phyloP scores from a whole-genome alignment of 2,113 vertebrate species.

The Cyphomyrus plagiostoma region DNA sequence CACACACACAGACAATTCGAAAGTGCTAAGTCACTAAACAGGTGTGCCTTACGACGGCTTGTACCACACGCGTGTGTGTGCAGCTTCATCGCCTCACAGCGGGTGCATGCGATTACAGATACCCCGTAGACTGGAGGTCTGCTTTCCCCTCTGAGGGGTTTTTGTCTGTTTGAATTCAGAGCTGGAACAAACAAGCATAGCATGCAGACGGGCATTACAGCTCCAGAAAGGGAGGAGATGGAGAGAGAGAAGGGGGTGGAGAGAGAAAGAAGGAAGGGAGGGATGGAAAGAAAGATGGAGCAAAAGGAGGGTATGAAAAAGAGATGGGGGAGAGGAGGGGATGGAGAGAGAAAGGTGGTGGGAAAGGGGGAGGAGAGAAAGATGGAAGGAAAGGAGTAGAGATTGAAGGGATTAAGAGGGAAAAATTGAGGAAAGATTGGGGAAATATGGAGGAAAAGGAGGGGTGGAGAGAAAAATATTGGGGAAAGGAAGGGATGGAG shows the following conservation, averaged over 20 bases:
- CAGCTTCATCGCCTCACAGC: background rate
- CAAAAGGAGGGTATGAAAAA: background rate
- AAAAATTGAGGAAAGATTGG: background rate
- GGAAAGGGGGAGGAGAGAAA: background rate
- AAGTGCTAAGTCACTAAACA: background rate
- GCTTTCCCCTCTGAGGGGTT: background rate
- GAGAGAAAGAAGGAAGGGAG: background rate
- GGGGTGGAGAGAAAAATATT: background rate
- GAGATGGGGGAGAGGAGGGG: background rate
- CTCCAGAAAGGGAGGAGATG: background rate
- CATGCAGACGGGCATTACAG: constrained; percentile 5
- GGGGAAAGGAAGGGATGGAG: background rate
- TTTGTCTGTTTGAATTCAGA: background rate
- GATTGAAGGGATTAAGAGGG: background rate
- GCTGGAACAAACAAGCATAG: constrained; percentile 5
- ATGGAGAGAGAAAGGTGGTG: background rate
- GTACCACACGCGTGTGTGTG: background rate
- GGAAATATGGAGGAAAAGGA: background rate
- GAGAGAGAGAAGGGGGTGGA: background rate
- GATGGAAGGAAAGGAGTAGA: background rate
- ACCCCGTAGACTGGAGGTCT: constrained; percentile 3
- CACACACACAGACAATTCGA: background rate
- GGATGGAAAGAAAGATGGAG: background rate
- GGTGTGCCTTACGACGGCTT: background rate
- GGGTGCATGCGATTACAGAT: background rate